Conservation (phyloP, 2,888 invertebrate species). For the Archips crataeganus region DNA sequence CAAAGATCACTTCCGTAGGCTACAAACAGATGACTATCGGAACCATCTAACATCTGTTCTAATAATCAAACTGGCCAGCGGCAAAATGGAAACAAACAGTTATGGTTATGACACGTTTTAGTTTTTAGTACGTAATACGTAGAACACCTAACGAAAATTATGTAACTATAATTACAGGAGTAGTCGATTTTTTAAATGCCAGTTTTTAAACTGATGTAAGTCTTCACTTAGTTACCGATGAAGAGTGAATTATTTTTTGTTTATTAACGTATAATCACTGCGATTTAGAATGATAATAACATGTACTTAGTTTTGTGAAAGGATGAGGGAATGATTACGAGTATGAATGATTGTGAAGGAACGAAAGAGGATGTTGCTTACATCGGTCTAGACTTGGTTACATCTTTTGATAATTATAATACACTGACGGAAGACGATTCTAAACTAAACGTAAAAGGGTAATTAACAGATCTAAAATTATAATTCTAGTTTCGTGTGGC, state of each 20-base stretch:
- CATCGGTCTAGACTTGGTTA: not conserved
- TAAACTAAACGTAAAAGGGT: not conserved
- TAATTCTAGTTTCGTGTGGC: too few relatives aligned
- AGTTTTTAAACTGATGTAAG: conserved; percentile 26
- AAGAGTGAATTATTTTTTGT: conserved; percentile 16
- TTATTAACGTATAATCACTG: conserved; percentile 26
- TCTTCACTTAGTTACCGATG: conserved; percentile 16
- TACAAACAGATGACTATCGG: conserved; percentile 20
- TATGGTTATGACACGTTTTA: conserved; percentile 4
- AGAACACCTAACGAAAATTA: conserved; percentile 9
- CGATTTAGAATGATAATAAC: conserved; percentile 20
- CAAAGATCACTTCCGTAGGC: conserved; percentile 22
- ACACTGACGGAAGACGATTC: not conserved
- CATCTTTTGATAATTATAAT: not conserved
- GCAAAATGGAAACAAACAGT: conserved; percentile 14
- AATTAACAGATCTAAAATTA: too few relatives aligned
- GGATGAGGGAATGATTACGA: conserved; percentile 16
- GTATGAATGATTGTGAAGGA: conserved; percentile 11
- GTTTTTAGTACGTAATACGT: not conserved
- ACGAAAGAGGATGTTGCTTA: conserved; percentile 4
- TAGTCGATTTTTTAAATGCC: conserved; percentile 21
- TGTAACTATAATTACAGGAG: conserved; percentile 32
- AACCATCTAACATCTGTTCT: conserved; percentile 9
- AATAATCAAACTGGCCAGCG: conserved; percentile 14
- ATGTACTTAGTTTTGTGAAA: conserved; percentile 13